Evolutionary conservation across 2,113 vertebrate species (phyloP), one percentile per base, ranked within the genome.

Genomic region (Taurulus bubalis): DNA sequence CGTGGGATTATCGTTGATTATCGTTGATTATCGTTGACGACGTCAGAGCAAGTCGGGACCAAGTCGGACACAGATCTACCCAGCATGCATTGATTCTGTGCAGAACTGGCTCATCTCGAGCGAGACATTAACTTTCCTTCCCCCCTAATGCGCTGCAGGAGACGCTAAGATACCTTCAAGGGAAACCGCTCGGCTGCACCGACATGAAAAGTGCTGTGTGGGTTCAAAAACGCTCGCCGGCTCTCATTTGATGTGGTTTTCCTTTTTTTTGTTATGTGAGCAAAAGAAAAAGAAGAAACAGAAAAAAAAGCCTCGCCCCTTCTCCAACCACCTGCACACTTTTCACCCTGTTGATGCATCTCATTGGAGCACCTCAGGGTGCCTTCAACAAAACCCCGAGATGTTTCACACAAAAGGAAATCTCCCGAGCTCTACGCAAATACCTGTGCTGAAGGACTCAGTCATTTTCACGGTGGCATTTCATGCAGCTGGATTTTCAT

Each of bases 201-300:
- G 7, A 77, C 82, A 82, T 87, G 45, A 88, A 87, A 85, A 85
- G 70, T 64, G 30, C 18, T 59, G 75, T 20, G 89, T 84, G 87
- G 71, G 83, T 83, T 89, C 79, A 89, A 81, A n/a, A 90, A 82
- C 65, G 28, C 69, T 75, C 20, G 8, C 34, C 45, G 59, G 16
- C 15, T 56, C 24, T 5, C 47, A 60, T 89, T 90, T 89, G 84
- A 91, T 90, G 80, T 81, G 62, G 2, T 32, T 65, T 59, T 24
- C 45, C 74, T 42, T 86, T 49, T 55, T 55, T 82, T 89, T n/a
- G n/a, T n/a, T 76, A 91, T 87, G 79, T 84, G 65, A 67, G 80
- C 20, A 45, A 76, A 42, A 34, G 34, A 34, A 34, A 34, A 4
- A 34, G 18, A 15, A 18, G 18, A 18, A 4, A 45, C 26, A 58